Conservation (phyloP, 2,888 invertebrate genomes). For the Andrena dorsata region DNA sequence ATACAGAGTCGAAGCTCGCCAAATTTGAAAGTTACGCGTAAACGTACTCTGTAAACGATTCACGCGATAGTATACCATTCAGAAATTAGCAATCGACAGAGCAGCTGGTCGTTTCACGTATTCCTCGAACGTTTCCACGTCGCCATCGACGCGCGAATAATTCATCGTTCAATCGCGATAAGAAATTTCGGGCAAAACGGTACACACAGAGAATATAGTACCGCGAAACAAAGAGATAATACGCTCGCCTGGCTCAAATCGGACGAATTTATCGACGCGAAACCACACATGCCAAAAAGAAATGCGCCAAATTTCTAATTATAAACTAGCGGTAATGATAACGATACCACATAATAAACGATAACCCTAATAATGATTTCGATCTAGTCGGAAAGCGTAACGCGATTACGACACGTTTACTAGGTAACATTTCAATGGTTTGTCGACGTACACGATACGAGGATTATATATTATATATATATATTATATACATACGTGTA, state of each 20-base stretch:
- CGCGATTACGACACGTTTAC: slow-evolving; percentile 39
- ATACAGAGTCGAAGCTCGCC: not conserved
- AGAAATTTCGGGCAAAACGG: slow-evolving; percentile 11
- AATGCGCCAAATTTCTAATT: slow-evolving; percentile 67
- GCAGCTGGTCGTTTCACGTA: slow-evolving; percentile 23
- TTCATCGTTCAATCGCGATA: slow-evolving; percentile 23
- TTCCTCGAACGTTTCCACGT: slow-evolving; percentile 37
- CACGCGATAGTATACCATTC: not conserved
- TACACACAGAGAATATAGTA: not conserved
- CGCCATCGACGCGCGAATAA: slow-evolving; percentile 5
- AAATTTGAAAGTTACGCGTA: not conserved
- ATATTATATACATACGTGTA: slow-evolving; percentile 36
- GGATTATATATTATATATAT: slow-evolving; percentile 55
- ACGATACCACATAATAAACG: slow-evolving; percentile 41
- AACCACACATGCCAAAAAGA: slow-evolving; percentile 58
- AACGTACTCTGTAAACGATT: too few relatives aligned
- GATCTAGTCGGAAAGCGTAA: slow-evolving; percentile 38
- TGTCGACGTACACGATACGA: slow-evolving; percentile 41
- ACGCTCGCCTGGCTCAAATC: slow-evolving; percentile 56
- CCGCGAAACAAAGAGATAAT: not conserved
- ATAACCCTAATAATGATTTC: slow-evolving; percentile 60
- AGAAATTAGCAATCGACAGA: not conserved
- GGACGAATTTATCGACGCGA: slow-evolving; percentile 55
- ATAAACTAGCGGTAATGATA: slow-evolving; percentile 58
- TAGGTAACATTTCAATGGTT: slow-evolving; percentile 51